Evolutionary conservation across 2,888 invertebrate genomes (phyloP), one percentile per base, ranked within the genome.

Genomic region (Polydrusus pterygomalis): DNA sequence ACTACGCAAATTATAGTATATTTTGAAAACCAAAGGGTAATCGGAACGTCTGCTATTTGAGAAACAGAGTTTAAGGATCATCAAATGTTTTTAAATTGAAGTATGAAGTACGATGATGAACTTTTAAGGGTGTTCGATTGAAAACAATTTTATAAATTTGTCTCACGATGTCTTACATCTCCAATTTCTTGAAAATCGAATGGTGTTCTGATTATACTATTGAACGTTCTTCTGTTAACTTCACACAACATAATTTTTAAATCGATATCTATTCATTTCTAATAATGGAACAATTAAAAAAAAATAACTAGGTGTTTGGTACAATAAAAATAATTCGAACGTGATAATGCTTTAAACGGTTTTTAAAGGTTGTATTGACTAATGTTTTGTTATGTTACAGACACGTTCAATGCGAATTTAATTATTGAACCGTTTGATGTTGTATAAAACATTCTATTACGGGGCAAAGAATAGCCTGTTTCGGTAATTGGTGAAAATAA

Each of bases 271-370:
- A 49, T 74, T 69, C 74, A 62, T 70, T 70, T 65, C 69, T 64
- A 70, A 75, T 65, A 75, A 70, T 67, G 47, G 65, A 60, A 70
- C 70, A 71, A 75, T 71, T 60, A 71, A 71, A 63, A 58, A n/a
- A 73, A 65, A 49, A 47, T 75, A 70, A 75, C 70, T 65, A 54
- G 70, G 65, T 71, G 70, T 75, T 58, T 75, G 67, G 45, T 49
- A 70, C 58, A 75, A 75, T 65, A 71, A 71, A 75, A 68, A 38
- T 64, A 38, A 70, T 75, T 67, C 40, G 67, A 47, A 75, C 71
- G 75, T 72, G 71, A 75, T 75, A 72, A 68, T 63, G 68, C 72
- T 45, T 13, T 71, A 67, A 75, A 75, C 70, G 68, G 71, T 75
- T 75, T 72, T 72, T 67, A 75, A 68, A 40, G 45, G 63, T 68